Evolutionary conservation across 2,888 invertebrate species (phyloP).

Genomic region (Xanthia togata): DNA sequence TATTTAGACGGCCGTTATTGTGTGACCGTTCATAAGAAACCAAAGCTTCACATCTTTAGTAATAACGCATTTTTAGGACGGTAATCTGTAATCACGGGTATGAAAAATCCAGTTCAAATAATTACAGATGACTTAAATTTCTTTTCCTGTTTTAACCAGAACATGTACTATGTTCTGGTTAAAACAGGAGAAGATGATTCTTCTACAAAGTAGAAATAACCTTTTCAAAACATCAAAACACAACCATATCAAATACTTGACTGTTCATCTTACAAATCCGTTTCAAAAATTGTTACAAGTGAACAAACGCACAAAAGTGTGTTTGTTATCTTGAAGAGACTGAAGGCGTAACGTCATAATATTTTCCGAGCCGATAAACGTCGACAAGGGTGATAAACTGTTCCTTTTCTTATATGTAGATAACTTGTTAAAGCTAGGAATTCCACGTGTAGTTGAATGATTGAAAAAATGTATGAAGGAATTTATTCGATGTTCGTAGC

Average conservation of each 20-base stretch:
- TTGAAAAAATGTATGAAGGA: background rate
- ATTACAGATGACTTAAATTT: background rate
- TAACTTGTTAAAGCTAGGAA: slow-evolving; percentile 7
- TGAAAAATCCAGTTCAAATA: background rate
- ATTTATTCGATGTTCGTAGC: background rate
- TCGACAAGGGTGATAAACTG: slow-evolving; percentile 69
- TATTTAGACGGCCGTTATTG: no score
- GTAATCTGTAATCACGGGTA: background rate
- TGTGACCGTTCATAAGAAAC: background rate
- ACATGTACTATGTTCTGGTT: no score
- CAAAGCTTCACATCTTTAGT: background rate
- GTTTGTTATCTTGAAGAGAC: slow-evolving; percentile 48
- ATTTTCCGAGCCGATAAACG: slow-evolving; percentile 74
- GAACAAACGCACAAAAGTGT: slow-evolving; percentile 6
- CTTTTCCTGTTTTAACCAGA: background rate
- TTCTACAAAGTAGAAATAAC: background rate
- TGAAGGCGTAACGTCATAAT: slow-evolving; percentile 64
- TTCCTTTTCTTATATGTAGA: slow-evolving; percentile 48
- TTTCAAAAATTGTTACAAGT: slow-evolving; percentile 13
- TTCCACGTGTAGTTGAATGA: background rate
- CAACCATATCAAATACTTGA: slow-evolving; percentile 27
- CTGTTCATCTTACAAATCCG: slow-evolving; percentile 57
- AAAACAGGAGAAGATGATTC: background rate
- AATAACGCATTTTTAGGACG: background rate
- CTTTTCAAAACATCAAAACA: slow-evolving; percentile 14